A percentile compares a stretch with the other conserved stretches of the same genome.
Conservation (phyloP, 2,113 vertebrate genomes). For the Odontophorus gujanensis region DNA sequence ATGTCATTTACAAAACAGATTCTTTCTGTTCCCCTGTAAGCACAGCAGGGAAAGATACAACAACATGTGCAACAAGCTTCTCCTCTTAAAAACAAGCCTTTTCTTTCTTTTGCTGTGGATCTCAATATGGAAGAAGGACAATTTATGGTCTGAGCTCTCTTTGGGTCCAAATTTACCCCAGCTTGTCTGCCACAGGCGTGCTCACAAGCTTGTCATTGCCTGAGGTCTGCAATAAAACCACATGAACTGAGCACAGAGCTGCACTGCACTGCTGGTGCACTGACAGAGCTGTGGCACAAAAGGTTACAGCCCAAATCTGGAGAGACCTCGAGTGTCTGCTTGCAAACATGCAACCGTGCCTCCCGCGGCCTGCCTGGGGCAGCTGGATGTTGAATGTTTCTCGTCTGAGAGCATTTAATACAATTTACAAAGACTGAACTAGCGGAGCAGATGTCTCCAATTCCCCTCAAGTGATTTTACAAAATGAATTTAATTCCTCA, state of each 20-base stretch:
- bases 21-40: background rate
- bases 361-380: background rate
- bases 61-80: background rate
- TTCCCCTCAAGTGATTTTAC: background rate
- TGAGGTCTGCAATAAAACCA: background rate
- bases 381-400: background rate
- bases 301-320: background rate
- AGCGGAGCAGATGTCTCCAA: constrained; percentile 30
- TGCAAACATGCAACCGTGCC: background rate
- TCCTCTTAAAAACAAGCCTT: background rate
- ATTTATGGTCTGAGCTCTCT: background rate
- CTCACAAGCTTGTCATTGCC: background rate
- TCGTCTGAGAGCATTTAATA: background rate
- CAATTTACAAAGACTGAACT: background rate
- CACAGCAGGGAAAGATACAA: background rate
- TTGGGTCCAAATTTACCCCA: background rate
- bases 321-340: background rate
- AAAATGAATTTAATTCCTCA: background rate
- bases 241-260: background rate
- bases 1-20: background rate
- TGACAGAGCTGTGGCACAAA: background rate
- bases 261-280: background rate
- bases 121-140: background rate
- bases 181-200: background rate
- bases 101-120: background rate